These are phyloP conservation scores for Nasua narica DNA, from an alignment of 2,797 vertebrate genomes.

Conservation along the genomic window DNA sequence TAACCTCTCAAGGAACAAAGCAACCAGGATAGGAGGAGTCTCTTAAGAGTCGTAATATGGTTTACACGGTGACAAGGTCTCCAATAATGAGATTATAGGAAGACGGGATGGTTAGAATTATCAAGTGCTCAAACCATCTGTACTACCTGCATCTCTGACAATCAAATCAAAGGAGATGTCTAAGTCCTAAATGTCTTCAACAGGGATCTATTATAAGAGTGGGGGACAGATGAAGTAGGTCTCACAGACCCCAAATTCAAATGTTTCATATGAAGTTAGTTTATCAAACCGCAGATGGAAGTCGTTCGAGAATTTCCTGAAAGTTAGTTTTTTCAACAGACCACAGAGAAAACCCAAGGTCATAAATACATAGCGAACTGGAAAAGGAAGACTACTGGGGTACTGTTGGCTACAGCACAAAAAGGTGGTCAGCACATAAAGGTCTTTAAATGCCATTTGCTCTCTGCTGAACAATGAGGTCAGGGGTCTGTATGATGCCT, in stretches of 20 bases:
- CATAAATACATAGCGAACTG: not conserved
- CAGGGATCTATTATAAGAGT: not conserved
- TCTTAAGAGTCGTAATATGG: not conserved
- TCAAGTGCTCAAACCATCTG: not conserved
- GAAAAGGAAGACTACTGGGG: not conserved
- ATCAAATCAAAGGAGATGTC: not conserved
- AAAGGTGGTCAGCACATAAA: not conserved
- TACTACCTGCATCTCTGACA: not conserved
- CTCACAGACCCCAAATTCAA: not conserved
- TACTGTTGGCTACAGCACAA: not conserved
- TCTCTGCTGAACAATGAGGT: not conserved
- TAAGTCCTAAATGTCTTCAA: not conserved
- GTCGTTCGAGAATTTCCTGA: not conserved
- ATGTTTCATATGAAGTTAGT: not conserved
- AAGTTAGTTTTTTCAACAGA: not conserved
- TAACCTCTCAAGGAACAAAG: not conserved
- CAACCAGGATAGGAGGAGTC: not conserved
- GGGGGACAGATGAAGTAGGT: not conserved
- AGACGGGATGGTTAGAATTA: not conserved
- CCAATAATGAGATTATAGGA: not conserved
- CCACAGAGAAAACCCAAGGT: not conserved
- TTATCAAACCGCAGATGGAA: not conserved
- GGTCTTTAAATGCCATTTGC: not conserved
- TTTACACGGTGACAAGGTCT: not conserved
- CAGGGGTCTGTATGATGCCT: not conserved